These are phyloP conservation scores for Itoplectis maculator DNA, from an alignment of 2,888 invertebrate species.

Conservation along the genomic window DNA sequence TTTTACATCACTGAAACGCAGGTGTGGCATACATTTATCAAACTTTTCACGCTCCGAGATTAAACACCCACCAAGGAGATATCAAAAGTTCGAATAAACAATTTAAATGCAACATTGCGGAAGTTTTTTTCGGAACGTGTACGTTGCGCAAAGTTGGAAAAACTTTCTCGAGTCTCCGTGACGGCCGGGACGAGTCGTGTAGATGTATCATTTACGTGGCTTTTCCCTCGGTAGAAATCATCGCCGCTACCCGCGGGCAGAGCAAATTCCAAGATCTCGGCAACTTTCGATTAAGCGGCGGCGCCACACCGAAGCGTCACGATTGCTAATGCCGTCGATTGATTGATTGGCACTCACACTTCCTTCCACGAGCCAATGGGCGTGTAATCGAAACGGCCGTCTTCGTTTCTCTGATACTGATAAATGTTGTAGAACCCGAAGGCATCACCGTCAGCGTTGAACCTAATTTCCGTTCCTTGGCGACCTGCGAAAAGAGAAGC, in stretches of 20 bases:
- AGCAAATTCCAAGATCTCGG: not conserved
- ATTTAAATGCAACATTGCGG: slow-evolving; percentile 2
- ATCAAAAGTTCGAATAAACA: slow-evolving; percentile 7
- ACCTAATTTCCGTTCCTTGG: slow-evolving; percentile 86
- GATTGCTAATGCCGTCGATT: slow-evolving; percentile 32
- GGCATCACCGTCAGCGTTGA: slow-evolving; percentile 89
- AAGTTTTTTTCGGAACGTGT: not conserved
- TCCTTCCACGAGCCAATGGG: slow-evolving; percentile 87
- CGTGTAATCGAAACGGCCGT: slow-evolving; percentile 86
- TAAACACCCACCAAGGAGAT: not conserved
- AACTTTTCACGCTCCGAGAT: slow-evolving; percentile 2
- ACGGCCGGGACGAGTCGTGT: too few species aligned
- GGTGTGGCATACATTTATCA: not conserved
- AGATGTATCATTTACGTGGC: not conserved
- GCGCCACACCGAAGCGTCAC: not conserved
- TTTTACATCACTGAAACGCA: not conserved
- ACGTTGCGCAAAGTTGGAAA: not conserved
- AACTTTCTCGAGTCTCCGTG: not conserved
- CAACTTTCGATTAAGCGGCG: slow-evolving; percentile 11
- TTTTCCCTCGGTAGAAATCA: slow-evolving; percentile 16
- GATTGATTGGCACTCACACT: slow-evolving; percentile 80
- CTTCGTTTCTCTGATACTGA: slow-evolving; percentile 87
- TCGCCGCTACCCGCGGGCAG: too few species aligned
- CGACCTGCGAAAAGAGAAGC: slow-evolving; percentile 81
- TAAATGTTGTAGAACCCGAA: slow-evolving; percentile 90